These are phyloP conservation scores for Leptinotarsa lineolata DNA, from an alignment of 1,140 invertebrate species.

Conservation along the genomic window DNA sequence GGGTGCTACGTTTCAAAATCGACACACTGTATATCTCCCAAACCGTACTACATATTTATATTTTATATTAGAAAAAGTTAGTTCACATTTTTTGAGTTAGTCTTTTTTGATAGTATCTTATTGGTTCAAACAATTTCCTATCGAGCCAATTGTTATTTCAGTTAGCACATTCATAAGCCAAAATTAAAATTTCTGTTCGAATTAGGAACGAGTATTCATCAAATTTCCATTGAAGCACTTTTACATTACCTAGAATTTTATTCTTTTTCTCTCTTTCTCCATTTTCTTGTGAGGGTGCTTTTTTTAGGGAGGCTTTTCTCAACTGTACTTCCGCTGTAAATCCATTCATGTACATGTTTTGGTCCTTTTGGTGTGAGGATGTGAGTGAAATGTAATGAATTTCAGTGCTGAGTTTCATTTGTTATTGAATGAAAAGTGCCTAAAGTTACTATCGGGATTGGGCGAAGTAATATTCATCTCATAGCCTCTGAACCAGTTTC, in stretches of 20 bases:
- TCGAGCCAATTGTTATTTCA: background rate
- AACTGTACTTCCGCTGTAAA: slow-evolving; percentile 43
- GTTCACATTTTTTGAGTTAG: no score
- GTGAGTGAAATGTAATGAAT: background rate
- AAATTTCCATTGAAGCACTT: background rate
- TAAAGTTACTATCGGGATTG: background rate
- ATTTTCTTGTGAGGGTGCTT: slow-evolving; percentile 25
- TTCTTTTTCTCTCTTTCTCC: slow-evolving; percentile 43
- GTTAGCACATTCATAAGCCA: slow-evolving; percentile 12
- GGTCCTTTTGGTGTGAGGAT: background rate
- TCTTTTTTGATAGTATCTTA: no score
- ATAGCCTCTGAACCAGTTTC: background rate
- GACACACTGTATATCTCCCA: no score
- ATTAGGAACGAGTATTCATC: background rate
- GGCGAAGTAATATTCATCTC: background rate
- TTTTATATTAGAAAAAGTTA: no score
- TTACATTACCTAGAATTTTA: slow-evolving; percentile 41
- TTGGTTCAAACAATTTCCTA: no score
- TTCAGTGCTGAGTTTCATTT: background rate
- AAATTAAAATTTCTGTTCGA: background rate
- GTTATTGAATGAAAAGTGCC: background rate
- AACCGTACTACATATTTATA: no score
- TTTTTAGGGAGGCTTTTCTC: slow-evolving; percentile 41
- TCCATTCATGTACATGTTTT: slow-evolving; percentile 9
- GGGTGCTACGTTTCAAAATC: no score